Evolutionary conservation across 2,113 vertebrate genomes (phyloP), one percentile per base, ranked within the genome.

Genomic region (Upupa epops): DNA sequence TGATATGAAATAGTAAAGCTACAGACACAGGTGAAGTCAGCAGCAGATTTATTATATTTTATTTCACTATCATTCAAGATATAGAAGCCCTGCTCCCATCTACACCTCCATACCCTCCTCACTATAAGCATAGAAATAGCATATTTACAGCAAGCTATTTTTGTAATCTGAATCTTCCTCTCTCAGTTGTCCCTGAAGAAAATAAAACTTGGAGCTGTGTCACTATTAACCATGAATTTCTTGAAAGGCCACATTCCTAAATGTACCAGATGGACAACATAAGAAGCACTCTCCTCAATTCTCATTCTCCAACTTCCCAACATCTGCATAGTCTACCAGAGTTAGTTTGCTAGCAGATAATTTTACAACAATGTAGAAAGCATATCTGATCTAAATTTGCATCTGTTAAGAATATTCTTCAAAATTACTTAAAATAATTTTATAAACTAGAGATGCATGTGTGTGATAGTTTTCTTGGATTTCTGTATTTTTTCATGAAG

Each of bases 341-440:
- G 45, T 32, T 9, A 49, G n/a, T 32, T 63, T 93, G 73, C 80
- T 89, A 74, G 40, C 73, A 94, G 56, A 90, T 72, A 34, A 83
- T 74, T 90, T 81, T 64, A 64, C 36, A 94, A 71, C 22, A 74
- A 2, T 59, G 26, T 81, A 78, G 55, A 85, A 94, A 92, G 85
- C 31, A 86, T 49, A 64, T 70, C 76, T 88, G 17, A 83, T 83
- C 12, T 80, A 80, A 71, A 88, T 61, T 49, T 83, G 42, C 19
- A 86, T 73, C 32, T 83, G 64, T 45, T 95, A 92, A 81, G 32
- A 84, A 68, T 61, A 78, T 16, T 31, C 7, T 49, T 82, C 46
- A 54, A 56, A 61, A 69, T 69, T 55, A 52, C 9, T 82, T 69
- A 16, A 46, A 90, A 61, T 55, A 59, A 48, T 54, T 83, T 64